A percentile compares a stretch with the other conserved stretches of the same genome.
Conservation (phyloP, 2,888 invertebrate species). For the Brachypterus glaber region DNA sequence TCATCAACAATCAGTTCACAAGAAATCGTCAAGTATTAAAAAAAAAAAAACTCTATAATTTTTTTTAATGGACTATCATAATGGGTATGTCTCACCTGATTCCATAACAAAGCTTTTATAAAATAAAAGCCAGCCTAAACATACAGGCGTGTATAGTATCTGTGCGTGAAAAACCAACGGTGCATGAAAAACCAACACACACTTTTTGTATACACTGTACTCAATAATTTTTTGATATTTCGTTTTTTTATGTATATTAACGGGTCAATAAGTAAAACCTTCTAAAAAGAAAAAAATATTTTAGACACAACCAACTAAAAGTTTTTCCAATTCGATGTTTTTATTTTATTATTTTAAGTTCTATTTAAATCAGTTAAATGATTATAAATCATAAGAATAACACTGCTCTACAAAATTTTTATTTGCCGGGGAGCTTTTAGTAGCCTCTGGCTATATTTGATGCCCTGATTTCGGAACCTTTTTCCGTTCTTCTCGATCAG, state of each 20-base stretch:
- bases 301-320: constrained; percentile 17
- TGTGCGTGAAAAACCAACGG: constrained; percentile 25
- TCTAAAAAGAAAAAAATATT: constrained; percentile 33
- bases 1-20: constrained; percentile 17
- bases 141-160: constrained; percentile 22
- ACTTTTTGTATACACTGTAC: not conserved
- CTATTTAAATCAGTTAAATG: too few relatives aligned
- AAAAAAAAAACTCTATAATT: not conserved
- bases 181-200: constrained; percentile 16
- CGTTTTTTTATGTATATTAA: too few relatives aligned
- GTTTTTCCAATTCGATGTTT: not conserved
- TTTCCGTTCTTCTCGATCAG: too few relatives aligned
- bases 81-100: constrained; percentile 21
- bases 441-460: too few relatives aligned
- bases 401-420: too few relatives aligned
- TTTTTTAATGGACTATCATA: not conserved
- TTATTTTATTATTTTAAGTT: too few relatives aligned
- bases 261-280: too few relatives aligned
- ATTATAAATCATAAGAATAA: too few relatives aligned
- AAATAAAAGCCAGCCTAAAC: constrained; percentile 11
- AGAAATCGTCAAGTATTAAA: not conserved
- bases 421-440: too few relatives aligned
- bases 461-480: too few relatives aligned
- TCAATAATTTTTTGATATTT: not conserved
- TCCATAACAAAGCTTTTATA: constrained; percentile 10